Evolutionary conservation across 2,888 invertebrate genomes (phyloP).

Genomic region (Chymomyza amoena): DNA sequence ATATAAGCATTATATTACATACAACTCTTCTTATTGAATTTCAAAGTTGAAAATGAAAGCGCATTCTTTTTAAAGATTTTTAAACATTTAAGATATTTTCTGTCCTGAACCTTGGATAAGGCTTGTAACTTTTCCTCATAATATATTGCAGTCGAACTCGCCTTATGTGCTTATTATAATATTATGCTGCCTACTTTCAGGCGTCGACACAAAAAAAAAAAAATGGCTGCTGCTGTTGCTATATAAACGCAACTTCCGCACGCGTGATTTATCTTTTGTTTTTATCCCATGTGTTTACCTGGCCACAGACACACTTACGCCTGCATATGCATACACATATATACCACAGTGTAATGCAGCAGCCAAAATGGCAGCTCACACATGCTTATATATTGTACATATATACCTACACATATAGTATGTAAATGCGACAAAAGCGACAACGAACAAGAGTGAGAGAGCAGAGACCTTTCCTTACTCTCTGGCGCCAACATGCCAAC

Average conservation of each 20-base stretch:
- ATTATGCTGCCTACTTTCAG: conserved; percentile 3
- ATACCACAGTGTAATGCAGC: conserved; percentile 7
- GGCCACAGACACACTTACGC: not conserved
- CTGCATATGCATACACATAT: not conserved
- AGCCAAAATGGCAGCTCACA: not conserved
- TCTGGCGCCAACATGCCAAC: not conserved
- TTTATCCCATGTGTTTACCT: not conserved
- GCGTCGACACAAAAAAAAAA: not conserved
- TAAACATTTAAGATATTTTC: too few species aligned
- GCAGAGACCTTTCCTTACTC: not conserved
- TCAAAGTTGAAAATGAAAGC: too few species aligned
- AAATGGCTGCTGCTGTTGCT: not conserved
- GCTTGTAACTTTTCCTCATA: too few species aligned
- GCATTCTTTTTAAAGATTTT: too few species aligned
- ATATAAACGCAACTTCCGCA: conserved; percentile 11
- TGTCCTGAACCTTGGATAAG: too few species aligned
- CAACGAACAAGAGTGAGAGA: not conserved
- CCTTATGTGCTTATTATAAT: conserved; percentile 1
- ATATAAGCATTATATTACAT: too few species aligned
- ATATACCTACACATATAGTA: too few species aligned
- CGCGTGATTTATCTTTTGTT: conserved; percentile 17
- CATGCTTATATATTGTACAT: not conserved
- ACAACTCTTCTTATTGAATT: too few species aligned
- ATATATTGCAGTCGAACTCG: not conserved
- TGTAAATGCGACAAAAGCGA: not conserved